A percentile compares a stretch with the other conserved stretches of the same genome.
These are phyloP conservation scores for Chamaetylas fuelleborni DNA, from an alignment of 2,113 vertebrate species.

Conservation along the genomic window DNA sequence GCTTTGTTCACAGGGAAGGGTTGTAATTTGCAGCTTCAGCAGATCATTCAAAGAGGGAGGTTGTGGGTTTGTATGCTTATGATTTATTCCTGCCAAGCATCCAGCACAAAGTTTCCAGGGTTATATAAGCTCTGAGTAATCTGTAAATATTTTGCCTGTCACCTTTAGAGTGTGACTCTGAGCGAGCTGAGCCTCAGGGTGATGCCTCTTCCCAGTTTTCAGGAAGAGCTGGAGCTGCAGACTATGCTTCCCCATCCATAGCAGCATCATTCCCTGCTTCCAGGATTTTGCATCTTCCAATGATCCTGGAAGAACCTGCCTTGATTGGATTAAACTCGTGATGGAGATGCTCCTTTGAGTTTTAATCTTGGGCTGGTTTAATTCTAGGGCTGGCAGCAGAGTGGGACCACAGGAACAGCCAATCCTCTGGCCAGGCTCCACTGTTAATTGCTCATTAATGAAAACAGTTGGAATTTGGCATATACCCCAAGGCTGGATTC, in stretches of 20 bases:
- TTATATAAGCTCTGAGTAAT: conserved; percentile 33
- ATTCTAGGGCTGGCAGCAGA: not conserved
- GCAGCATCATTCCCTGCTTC: not conserved
- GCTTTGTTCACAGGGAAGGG: not conserved
- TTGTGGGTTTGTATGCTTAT: not conserved
- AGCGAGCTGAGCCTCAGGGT: not conserved
- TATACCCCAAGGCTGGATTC: fast-evolving
- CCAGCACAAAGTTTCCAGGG: not conserved
- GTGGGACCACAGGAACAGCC: not conserved
- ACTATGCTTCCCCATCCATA: not conserved
- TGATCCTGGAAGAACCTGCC: not conserved
- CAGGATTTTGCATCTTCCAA: not conserved
- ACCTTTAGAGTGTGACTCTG: not conserved
- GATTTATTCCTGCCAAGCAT: not conserved
- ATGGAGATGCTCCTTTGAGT: not conserved
- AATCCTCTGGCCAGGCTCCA: not conserved
- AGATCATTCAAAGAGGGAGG: not conserved
- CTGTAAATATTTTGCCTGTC: not conserved
- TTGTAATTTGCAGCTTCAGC: not conserved
- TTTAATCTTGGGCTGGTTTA: not conserved
- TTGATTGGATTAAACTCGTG: not conserved
- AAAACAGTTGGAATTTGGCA: not conserved
- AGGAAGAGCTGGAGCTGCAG: not conserved
- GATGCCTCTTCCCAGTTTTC: not conserved
- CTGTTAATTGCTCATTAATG: not conserved